Evolutionary conservation across 1,140 invertebrate species (phyloP).

Genomic region (Brachionus koreanus): DNA sequence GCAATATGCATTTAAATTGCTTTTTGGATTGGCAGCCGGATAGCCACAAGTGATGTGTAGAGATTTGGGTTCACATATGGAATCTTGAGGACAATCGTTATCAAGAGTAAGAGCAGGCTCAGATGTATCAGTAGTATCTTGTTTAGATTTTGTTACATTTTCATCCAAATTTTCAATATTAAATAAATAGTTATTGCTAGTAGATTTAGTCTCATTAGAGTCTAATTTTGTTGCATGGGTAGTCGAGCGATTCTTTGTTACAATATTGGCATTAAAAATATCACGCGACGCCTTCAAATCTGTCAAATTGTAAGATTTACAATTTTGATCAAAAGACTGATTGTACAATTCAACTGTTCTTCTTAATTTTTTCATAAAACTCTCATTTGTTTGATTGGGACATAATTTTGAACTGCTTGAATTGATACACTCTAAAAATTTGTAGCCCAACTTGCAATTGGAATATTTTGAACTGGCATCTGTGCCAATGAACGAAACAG

Average conservation of each 20-base stretch:
- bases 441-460: not conserved
- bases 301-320: not conserved
- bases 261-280: not conserved
- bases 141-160: not conserved
- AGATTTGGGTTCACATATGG: conserved; percentile 22
- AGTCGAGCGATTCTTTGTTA: not conserved
- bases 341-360: not conserved
- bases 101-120: not conserved
- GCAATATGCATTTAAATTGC: conserved; percentile 36
- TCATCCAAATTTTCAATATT: not conserved
- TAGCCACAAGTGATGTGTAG: conserved; percentile 38
- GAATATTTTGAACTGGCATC: not conserved
- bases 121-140: not conserved
- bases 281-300: not conserved
- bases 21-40: conserved; percentile 31
- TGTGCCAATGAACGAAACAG: not conserved
- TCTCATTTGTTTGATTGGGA: not conserved
- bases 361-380: not conserved
- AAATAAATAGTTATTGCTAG: not conserved
- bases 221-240: not conserved
- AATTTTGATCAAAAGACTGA: not conserved
- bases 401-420: not conserved
- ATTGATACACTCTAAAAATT: conserved; percentile 20
- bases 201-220: not conserved
- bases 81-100: not conserved